Base-by-base conservation (phyloP, 1,140 invertebrate species). In the Atta cephalotes region DNA sequence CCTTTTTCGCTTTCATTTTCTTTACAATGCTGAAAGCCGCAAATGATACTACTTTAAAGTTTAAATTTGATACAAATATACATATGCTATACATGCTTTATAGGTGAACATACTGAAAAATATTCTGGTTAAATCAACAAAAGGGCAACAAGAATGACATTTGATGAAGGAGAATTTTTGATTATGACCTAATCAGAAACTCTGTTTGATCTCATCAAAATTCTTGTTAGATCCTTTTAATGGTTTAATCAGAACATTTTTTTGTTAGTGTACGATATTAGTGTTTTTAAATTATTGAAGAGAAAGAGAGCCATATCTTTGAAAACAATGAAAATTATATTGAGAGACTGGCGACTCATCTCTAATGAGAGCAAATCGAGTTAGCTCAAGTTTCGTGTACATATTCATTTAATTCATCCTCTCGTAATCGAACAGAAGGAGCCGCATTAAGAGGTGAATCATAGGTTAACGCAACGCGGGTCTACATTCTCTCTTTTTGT, bases 381-480 rank as follows among this genome's bases (percentile, higher is more conserved):
- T 94, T 94, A 94, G 93, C 82, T 89, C 86, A 84, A 94, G 92
- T 94, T 94, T 94, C 93, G 92, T 94, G 93, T 94, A 94, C 93
- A 94, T 93, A 94, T 94, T 94, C 92, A 94, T 94, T 94, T 92
- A 94, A 89, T 89, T 85, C 78, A 77, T 81, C 88, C 89, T 85
- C 91, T 92, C 92, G 92, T 94, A 92, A 93, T 92, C 90, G 90
- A 92, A 92, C 90, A 93, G 91, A 93, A 92, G 90, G 89, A 91
- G 91, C 88, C 91, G 90, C 91, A 87, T 93, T 93, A 94, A 94
- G 93, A 93, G 92, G 92, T 94, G 93, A 94, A 94, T 94, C 94
- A 94, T 94, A 92, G 89, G 88, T 94, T 93, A 93, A 94, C 90
- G 87, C 89, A 88, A 87, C 56, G 68, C 70, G 79, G 80, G 86